Evolutionary conservation across 2,113 vertebrate species (phyloP), one percentile per base, ranked within the genome.

Genomic region (Mesoclemmys tuberculata): DNA sequence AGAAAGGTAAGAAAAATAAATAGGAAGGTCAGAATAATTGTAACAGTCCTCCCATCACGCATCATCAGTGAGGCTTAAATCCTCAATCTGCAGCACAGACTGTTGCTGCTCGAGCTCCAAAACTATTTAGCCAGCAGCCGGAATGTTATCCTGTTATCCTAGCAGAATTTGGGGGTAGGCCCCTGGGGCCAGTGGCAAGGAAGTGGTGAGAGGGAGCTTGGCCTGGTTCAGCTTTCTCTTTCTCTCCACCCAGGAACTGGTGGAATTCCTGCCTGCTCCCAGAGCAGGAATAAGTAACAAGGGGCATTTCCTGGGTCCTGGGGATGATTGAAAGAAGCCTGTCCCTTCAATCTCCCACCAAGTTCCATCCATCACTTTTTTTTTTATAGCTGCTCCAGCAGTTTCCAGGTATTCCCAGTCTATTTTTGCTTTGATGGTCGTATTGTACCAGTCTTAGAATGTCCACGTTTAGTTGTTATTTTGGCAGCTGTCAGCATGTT

Each of bases 391-490:
- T 54, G n/a, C 58, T 95, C 31, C 75, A 71, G 64, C 41, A 77
- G 24, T 12, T 93, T 79, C 68, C 26, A 8, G 13, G 48, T 13
- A 18, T 77, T 82, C 27, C 61, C 13, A 51, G 35, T 44, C 61
- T 85, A 58, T 4, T 88, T 52, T 51, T 93, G 27, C 38, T 86
- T 38, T 75, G 48, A 18, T 1, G 2, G 6, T 2, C 58, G 31
- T 16, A 6, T 0, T 0, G 8, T 6, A 44, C 51, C 79, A 1
- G 68, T 74, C 48, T n/a, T 35, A 31, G 48, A 11, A 8, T 41
- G 8, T 19, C 51, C 5, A 2, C 16, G 22, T 0, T 75, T 26
- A 31, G 78, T 64, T 81, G 78, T 41, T 21, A 38, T 27, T 2
- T 52, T 19, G 3, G 14, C 6, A 29, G 7, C 46, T 91, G 41